Evolutionary conservation across 2,888 invertebrate species (phyloP), one percentile per base, ranked within the genome.

Genomic region (Drosophila rellima): DNA sequence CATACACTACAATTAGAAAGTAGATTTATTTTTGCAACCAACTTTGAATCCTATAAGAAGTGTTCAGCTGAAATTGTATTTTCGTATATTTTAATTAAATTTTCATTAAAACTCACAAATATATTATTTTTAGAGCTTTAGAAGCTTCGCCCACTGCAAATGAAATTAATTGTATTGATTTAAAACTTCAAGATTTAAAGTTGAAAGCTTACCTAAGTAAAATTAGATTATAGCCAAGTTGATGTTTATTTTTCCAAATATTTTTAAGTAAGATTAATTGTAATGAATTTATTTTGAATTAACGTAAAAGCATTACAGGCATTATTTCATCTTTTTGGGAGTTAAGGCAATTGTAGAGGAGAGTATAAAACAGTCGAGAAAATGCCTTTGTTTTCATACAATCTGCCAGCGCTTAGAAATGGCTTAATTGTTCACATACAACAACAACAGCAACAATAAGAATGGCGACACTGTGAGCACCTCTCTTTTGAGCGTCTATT

Each of bases 381-480:
- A 42, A 51, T 29, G 35, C 31, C 18, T 29, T 35, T 13, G 6
- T 2, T 0, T 20, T 7, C 45, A 61, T 61, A 42, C 40, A 44
- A 71, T 57, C 60, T 61, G 44, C 17, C 47, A n/a, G 33, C 47
- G 45, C 54, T 63, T 59, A 50, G 62, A 18, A 56, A 76, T 70
- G 56, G 64, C 75, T 74, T 78, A 78, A 76, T 78, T 76, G 78
- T 69, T 65, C 51, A 42, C 54, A 29, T 47, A 72, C 67, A 65
- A 59, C 74, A 69, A 62, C 39, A 73, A 17, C 33, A 18, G 20
- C 35, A 54, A 31, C 17, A 17, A 29, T 15, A 50, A 31, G 45
- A 37, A 17, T 3, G 63, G 11, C 50, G 45, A 70, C 56, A 61
- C 64, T 67, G 61, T 42, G 39, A 40, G 60, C 56, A 56, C 52